Evolutionary conservation across 2,888 invertebrate species (phyloP).

Genomic region (Parnassius mnemosyne): DNA sequence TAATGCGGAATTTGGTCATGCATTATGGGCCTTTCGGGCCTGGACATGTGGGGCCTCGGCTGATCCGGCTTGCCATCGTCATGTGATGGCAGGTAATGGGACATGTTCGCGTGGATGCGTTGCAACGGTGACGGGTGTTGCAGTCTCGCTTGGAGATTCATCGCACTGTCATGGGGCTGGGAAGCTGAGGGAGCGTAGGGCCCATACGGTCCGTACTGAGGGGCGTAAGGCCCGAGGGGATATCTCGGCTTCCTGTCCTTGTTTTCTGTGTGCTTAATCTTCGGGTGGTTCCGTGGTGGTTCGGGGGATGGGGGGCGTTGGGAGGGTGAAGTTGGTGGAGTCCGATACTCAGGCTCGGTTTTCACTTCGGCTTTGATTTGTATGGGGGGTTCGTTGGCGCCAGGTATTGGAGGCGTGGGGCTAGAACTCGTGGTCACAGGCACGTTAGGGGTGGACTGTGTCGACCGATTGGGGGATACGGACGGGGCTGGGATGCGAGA

Average conservation of each 20-base stretch:
- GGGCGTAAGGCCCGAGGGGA: slow-evolving; percentile 74
- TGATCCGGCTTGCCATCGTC: slow-evolving; percentile 20
- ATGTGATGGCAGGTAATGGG: slow-evolving; percentile 28
- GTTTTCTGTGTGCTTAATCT: slow-evolving; percentile 72
- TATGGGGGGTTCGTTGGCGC: slow-evolving; percentile 39
- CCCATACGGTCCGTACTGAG: slow-evolving; percentile 69
- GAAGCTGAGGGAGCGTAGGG: slow-evolving; percentile 60
- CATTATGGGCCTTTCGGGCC: slow-evolving; percentile 31
- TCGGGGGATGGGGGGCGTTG: slow-evolving; percentile 50
- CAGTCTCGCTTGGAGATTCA: slow-evolving; percentile 32
- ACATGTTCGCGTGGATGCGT: slow-evolving; percentile 30
- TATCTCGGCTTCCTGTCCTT: slow-evolving; percentile 66
- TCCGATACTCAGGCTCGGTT: slow-evolving; percentile 68
- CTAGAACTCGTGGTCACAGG: slow-evolving; percentile 11
- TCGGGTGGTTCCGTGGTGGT: slow-evolving; percentile 59
- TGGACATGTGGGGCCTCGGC: slow-evolving; percentile 28
- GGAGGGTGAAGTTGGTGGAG: slow-evolving; percentile 54
- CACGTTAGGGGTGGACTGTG: slow-evolving; percentile 1
- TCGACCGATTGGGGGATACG: slow-evolving; percentile 22
- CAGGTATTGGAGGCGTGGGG: slow-evolving; percentile 21
- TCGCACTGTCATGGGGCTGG: slow-evolving; percentile 28
- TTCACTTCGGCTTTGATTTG: slow-evolving; percentile 73
- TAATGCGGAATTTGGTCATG: slow-evolving; percentile 17
- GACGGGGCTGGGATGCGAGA: slow-evolving; percentile 27
- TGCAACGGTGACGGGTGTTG: slow-evolving; percentile 27